Conservation (phyloP, 2,888 invertebrate species). For the Oscheius sp. region DNA sequence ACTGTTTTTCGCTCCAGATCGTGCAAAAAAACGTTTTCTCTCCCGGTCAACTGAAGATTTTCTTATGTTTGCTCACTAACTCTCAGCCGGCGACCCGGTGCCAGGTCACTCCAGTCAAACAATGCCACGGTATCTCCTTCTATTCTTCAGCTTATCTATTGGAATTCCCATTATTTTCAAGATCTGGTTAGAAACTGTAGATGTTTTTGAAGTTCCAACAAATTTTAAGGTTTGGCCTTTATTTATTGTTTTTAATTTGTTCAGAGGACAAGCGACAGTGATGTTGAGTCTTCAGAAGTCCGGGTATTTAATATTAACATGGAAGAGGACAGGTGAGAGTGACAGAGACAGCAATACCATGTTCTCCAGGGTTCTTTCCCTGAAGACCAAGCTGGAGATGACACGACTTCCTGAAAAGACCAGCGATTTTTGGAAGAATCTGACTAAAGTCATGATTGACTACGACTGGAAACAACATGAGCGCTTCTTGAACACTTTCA, state of each 20-base stretch:
- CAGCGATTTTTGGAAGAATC: constrained; percentile 37
- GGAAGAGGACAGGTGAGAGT: constrained; percentile 2
- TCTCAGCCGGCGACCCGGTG: constrained; percentile 22
- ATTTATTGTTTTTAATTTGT: not conserved
- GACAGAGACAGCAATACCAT: no score
- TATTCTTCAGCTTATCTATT: not conserved
- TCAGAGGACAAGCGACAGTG: not conserved
- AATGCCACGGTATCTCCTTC: constrained; percentile 21
- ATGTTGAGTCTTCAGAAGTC: not conserved
- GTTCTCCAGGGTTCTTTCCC: not conserved
- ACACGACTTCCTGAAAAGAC: not conserved
- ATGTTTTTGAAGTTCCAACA: not conserved
- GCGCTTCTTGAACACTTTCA: constrained; percentile 63
- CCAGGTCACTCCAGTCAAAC: constrained; percentile 34
- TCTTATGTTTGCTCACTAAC: no score
- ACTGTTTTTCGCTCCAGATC: no score
- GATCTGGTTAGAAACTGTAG: constrained; percentile 4
- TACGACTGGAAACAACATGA: constrained; percentile 65
- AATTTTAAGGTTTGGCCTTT: not conserved
- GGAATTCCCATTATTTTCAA: not conserved
- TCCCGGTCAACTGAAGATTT: no score
- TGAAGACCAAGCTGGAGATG: not conserved
- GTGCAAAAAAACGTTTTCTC: no score
- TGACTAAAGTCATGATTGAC: constrained; percentile 48
- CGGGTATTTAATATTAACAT: constrained; percentile 20